A percentile compares a stretch with the other conserved stretches of the same genome.
These are phyloP conservation scores for Zenarchopterus dispar DNA, from an alignment of 2,797 vertebrate species.

Conservation along the genomic window DNA sequence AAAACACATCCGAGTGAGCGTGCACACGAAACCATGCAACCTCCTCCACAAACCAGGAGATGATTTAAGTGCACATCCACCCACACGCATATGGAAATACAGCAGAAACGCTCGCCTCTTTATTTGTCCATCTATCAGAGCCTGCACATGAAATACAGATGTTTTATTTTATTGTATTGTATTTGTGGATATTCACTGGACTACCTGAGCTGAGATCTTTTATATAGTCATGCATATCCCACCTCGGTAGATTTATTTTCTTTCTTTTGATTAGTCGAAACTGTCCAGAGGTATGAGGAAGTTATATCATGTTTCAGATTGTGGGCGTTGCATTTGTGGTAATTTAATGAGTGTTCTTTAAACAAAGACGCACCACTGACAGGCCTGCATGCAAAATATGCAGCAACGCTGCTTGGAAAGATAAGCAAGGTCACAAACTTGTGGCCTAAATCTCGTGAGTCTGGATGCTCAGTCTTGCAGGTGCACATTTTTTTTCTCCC, in stretches of 20 bases:
- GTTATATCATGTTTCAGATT: neutral
- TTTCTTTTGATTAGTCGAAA: neutral
- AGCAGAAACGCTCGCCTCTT: constrained; percentile 11
- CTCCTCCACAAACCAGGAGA: constrained; percentile 25
- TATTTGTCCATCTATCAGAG: neutral
- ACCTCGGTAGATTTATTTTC: neutral
- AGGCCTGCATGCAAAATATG: neutral
- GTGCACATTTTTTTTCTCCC: too few species aligned
- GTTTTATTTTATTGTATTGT: neutral
- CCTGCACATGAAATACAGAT: too few species aligned
- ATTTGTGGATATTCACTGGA: neutral
- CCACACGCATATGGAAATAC: constrained; percentile 38
- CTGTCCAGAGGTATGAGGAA: neutral
- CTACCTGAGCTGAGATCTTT: neutral
- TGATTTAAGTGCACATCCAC: constrained; percentile 21
- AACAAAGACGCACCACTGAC: neutral
- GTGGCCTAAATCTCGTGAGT: too few species aligned
- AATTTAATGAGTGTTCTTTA: neutral
- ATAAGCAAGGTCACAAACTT: neutral
- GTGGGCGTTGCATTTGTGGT: too few species aligned
- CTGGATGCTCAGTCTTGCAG: too few species aligned
- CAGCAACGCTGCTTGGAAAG: neutral
- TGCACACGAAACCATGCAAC: constrained; percentile 21
- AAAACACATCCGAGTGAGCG: constrained; percentile 9
- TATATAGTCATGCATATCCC: neutral